Percentiles rank a stretch among this genome's conserved stretches.
Conservation (phyloP, 2,797 vertebrate species). For the Malurus splendens region DNA sequence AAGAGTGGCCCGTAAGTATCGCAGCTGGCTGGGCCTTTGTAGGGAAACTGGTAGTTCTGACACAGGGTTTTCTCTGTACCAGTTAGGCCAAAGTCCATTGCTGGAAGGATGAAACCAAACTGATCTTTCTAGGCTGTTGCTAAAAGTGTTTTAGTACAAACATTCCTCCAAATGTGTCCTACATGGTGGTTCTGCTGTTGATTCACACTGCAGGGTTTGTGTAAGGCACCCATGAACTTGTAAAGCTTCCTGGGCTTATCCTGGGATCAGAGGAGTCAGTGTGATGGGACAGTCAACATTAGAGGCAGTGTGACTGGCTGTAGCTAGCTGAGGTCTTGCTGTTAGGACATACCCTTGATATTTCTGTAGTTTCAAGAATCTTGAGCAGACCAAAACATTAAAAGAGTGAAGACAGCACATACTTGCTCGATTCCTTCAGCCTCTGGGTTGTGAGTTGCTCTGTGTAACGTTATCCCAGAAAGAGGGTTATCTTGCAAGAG, state of each 20-base stretch:
- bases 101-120: background rate
- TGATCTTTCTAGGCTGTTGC: background rate
- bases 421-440: background rate
- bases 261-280: accelerated
- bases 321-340: background rate
- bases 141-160: background rate
- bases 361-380: background rate
- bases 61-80: background rate
- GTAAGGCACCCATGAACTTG: background rate
- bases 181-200: background rate
- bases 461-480: background rate
- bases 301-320: background rate
- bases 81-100: background rate
- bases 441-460: background rate
- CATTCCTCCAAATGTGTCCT: background rate
- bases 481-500: background rate
- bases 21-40: background rate
- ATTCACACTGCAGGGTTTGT: background rate
- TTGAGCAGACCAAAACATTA: background rate
- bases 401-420: background rate
- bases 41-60: background rate
- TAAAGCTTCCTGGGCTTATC: background rate
- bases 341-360: background rate
- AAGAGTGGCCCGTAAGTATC: conserved; percentile 82
- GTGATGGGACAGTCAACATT: background rate